These are phyloP conservation scores for Anoura caudifer DNA, from an alignment of 2,113 vertebrate species.

Conservation along the genomic window DNA sequence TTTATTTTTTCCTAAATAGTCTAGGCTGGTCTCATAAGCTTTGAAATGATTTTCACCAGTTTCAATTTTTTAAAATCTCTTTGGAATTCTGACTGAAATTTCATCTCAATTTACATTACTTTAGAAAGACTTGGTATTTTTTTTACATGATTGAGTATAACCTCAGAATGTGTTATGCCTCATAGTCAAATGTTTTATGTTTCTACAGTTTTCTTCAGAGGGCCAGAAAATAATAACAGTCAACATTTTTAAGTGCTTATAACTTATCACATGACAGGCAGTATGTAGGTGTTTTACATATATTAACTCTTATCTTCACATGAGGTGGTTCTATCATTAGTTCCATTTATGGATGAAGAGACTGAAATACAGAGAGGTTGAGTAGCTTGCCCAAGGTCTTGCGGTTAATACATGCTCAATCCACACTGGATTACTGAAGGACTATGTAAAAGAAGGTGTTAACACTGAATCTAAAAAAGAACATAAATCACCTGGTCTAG, in stretches of 20 bases:
- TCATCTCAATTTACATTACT: constrained; percentile 3
- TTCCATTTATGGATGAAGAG: not conserved
- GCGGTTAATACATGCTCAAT: not conserved
- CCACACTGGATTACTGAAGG: not conserved
- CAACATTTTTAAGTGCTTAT: not conserved
- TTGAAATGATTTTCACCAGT: constrained; percentile 21
- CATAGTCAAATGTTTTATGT: not conserved
- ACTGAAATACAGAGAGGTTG: not conserved
- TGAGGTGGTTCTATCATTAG: not conserved
- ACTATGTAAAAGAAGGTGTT: not conserved
- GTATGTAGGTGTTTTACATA: not conserved
- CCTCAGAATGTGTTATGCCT: not conserved
- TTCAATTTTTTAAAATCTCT: constrained; percentile 18
- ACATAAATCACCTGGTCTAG: not conserved
- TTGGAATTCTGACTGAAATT: not conserved
- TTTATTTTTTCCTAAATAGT: not conserved
- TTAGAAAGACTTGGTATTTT: not conserved
- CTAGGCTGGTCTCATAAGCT: not conserved
- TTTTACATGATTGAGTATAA: not conserved
- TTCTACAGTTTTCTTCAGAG: not conserved
- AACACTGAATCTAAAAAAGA: not conserved
- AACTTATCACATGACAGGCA: not conserved
- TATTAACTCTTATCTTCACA: not conserved
- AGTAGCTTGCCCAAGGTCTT: not conserved
- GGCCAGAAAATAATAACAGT: not conserved